These are phyloP conservation scores for Balaeniceps rex DNA, from an alignment of 2,113 vertebrate genomes.

Conservation along the genomic window DNA sequence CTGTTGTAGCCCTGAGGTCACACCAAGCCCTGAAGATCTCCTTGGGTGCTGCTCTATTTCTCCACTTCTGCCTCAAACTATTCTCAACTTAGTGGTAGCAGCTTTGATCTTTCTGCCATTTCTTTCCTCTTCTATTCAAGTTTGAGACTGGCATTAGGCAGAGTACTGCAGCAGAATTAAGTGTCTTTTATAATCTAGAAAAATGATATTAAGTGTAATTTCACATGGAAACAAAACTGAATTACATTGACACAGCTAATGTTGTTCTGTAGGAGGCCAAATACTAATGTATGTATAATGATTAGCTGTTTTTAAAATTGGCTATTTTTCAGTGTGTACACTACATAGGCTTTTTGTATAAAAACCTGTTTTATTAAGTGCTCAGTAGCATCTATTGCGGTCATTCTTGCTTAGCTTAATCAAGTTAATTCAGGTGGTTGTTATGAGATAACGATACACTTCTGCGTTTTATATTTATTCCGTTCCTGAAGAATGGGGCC, in stretches of 20 bases:
- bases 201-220: background rate
- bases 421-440: background rate
- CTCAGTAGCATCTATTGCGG: accelerated
- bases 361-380: background rate
- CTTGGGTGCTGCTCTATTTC: background rate
- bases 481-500: background rate
- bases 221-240: background rate
- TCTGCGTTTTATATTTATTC: background rate
- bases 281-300: background rate
- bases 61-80: background rate
- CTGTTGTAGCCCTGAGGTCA: background rate
- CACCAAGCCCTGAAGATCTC: background rate
- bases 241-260: background rate
- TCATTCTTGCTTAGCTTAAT: background rate
- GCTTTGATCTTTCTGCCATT: background rate
- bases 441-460: background rate
- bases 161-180: background rate
- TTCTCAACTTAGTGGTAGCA: background rate
- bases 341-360: background rate
- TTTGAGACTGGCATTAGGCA: background rate
- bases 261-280: background rate
- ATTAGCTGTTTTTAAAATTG: background rate
- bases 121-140: background rate
- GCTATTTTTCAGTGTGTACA: background rate
- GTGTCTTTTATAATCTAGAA: background rate